Evolutionary conservation across 2,888 invertebrate genomes (phyloP), one percentile per base, ranked within the genome.

Genomic region (Volucella inflata): DNA sequence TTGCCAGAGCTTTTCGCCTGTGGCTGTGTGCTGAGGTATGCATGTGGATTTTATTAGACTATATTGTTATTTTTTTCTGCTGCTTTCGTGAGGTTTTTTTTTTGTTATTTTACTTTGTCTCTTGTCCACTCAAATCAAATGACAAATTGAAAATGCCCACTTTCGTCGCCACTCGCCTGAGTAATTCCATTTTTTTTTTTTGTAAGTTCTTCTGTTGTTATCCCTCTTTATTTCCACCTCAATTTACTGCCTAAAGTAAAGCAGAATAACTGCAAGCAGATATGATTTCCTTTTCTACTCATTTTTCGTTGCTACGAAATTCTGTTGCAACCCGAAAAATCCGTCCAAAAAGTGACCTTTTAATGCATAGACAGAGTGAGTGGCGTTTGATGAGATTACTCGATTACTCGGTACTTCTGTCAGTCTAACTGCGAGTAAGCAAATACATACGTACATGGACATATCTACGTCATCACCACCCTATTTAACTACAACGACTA

Each of bases 71-170:
- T 84, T 62, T 21, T 53, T 59, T 65, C 16, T n/a, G 30, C 38
- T 8, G 1, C 36, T 60, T 72, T 72, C 2, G n/a, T 77, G 12
- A 53, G 16, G 12, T 57, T 59, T 42, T 57, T 59, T 42, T 42
- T 16, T 64, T 74, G 42, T 17, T 44, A 42, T 70, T 46, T 17
- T 40, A 16, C 59, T 62, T 30, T 53, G 21, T 71, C 78, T 68
- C 67, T 44, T 71, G 76, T 76, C 81, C 62, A 76, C 57, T 85
- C 67, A 65, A 85, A 81, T 76, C 76, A 71, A 85, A 85, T 85
- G 72, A 68, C 81, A 81, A 85, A 85, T 85, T 81, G 85, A 85
- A 81, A 85, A 77, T 70, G 65, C 75, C 65, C 74, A 83, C 74
- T 83, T 78, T 79, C 36, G 70, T 84, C 80, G 70, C 64, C 70